Evolutionary conservation across 2,797 vertebrate species (phyloP), one percentile per base, ranked within the genome.

Genomic region (Thripadectes ignobilis): DNA sequence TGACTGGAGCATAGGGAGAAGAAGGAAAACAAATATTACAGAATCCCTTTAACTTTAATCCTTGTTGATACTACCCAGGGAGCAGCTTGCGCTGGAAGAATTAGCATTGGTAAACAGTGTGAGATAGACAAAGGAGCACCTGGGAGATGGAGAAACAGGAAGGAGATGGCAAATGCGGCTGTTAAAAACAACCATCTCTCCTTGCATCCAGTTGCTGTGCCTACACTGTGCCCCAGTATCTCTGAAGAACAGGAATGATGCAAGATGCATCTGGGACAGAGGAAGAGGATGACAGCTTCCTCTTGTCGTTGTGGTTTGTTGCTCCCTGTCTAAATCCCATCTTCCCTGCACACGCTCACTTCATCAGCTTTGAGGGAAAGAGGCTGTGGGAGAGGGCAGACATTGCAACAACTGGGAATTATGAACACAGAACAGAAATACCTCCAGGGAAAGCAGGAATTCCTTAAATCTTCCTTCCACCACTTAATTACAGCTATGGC

Each of bases 1-100:
- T 84, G 41, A 46, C 57, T 75, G 14, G 24, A 88, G 29, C 57
- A 68, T 0, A 85, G 27, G 22, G 51, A 83, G 45, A 81, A 84
- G 59, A 75, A 34, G 52, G 54, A 85, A 92, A 93, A 81, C 62
- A 95, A 72, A 24, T 52, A 83, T 2, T 26, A 88, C 14, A 76
- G 69, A 92, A 87, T 73, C 57, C 68, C 58, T 88, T 81, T 71
- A 87, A 71, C 72, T 87, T 80, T 83, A 94, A 91, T 92, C 63
- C n/a, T 77, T 91, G 57, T 23, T 59, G 67, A 77, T 66, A 66
- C 23, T 81, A 76, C 58, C 55, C 51, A 69, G 32, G 30, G 39
- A 95, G 21, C 54, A 90, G 21, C 55, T 88, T 88, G 59, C 76
- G 0, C 4, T 84, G 55, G 58, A 90, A 76, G 76, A 88, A 92